A percentile compares a stretch with the other conserved stretches of the same genome.
Conservation (phyloP, 2,113 vertebrate genomes). For the Agelaius phoeniceus region DNA sequence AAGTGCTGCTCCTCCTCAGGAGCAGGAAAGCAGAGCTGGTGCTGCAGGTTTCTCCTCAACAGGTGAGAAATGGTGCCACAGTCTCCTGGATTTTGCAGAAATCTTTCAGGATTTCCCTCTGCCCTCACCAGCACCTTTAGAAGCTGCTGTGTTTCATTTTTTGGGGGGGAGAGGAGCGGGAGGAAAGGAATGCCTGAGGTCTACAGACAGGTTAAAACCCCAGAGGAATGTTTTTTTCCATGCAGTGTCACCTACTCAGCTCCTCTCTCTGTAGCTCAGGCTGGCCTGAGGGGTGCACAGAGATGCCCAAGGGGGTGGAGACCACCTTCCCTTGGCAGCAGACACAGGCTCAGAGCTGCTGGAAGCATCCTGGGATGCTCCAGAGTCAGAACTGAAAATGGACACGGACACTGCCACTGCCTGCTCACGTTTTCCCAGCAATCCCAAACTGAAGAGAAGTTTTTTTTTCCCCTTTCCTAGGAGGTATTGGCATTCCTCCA, state of each 20-base stretch:
- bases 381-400: fast-evolving
- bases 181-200: background rate
- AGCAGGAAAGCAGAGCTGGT: background rate
- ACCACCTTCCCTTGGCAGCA: background rate
- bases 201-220: background rate
- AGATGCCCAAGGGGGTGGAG: background rate
- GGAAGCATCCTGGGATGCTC: background rate
- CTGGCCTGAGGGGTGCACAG: fast-evolving
- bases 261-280: background rate
- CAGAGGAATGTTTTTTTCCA: background rate
- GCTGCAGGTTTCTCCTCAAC: background rate
- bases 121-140: background rate
- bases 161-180: fast-evolving
- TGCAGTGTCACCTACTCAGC: background rate
- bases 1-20: background rate
- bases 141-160: background rate
- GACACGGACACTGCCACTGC: background rate
- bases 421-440: background rate
- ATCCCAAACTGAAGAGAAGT: background rate
- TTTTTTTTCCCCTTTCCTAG: background rate
- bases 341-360: background rate
- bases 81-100: background rate
- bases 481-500: constrained; percentile 10
- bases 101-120: background rate
- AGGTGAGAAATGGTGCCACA: background rate